A percentile compares a stretch with the other conserved stretches of the same genome.
Evolutionary conservation across 2,797 vertebrate species (phyloP).

Genomic region (Chelidonichthys spinosus): DNA sequence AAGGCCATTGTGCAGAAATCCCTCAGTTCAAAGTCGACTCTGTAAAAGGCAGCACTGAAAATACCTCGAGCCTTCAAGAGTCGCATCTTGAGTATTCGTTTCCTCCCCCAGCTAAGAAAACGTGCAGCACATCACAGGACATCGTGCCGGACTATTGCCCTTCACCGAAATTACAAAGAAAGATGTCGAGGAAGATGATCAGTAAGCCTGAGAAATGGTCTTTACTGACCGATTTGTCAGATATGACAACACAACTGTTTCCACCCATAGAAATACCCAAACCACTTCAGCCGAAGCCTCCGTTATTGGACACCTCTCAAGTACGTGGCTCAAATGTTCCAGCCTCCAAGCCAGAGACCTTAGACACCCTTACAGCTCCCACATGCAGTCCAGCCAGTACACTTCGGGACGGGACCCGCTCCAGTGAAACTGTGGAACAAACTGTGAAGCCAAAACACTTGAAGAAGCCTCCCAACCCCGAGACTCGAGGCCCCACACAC

Average conservation of each 20-base stretch:
- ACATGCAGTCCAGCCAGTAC: constrained; percentile 1
- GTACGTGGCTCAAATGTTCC: constrained; percentile 32
- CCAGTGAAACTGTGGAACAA: constrained; percentile 39
- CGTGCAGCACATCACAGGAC: constrained; percentile 82
- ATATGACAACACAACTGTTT: constrained; percentile 77
- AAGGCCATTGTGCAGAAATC: constrained; percentile 45
- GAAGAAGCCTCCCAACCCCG: constrained; percentile 71
- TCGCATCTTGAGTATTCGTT: constrained; percentile 77
- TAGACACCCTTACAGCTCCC: constrained; percentile 19
- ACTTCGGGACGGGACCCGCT: constrained; percentile 22
- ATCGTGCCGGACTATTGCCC: constrained; percentile 81
- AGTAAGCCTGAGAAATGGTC: constrained; percentile 78
- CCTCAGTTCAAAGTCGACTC: constrained; percentile 59
- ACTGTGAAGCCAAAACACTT: constrained; percentile 67
- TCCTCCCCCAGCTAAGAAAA: constrained; percentile 86
- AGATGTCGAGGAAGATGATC: constrained; percentile 85
- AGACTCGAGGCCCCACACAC: constrained; percentile 17
- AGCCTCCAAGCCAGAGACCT: constrained; percentile 30
- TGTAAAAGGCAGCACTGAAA: constrained; percentile 54
- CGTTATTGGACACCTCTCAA: constrained; percentile 25
- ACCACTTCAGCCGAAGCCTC: constrained; percentile 56
- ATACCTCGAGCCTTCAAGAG: constrained; percentile 55
- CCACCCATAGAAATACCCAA: constrained; percentile 77
- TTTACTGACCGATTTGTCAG: constrained; percentile 73
- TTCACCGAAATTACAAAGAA: constrained; percentile 85